phyloP scores from a whole-genome alignment of 2,797 vertebrate genomes.

The Propithecus perrieri region DNA sequence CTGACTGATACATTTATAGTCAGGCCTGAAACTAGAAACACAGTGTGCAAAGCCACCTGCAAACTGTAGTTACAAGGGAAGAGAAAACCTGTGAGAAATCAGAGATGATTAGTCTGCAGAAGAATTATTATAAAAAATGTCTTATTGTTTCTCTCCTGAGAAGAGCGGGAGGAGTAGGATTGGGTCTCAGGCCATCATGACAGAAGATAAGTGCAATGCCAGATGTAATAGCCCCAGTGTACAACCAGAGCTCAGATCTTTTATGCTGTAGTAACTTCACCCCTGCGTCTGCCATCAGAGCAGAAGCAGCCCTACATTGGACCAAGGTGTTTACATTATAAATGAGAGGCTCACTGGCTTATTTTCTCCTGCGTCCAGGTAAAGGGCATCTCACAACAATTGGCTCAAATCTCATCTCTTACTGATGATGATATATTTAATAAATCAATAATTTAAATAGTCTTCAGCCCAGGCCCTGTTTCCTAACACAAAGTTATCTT shows the following conservation, averaged over 20 bases:
- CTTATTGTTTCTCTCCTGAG: background rate
- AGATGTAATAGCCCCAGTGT: background rate
- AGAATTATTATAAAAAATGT: background rate
- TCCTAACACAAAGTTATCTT: background rate
- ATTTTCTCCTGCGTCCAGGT: background rate
- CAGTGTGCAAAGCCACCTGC: background rate
- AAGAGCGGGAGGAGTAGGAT: background rate
- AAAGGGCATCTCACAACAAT: background rate
- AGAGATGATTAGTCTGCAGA: background rate
- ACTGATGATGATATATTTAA: background rate
- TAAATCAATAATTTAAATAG: background rate
- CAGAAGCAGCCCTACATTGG: background rate
- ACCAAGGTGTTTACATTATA: background rate
- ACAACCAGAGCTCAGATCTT: background rate
- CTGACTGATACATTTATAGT: background rate
- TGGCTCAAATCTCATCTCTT: background rate
- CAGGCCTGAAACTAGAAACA: background rate
- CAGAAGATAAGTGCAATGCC: background rate
- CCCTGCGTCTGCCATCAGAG: background rate
- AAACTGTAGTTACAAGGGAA: background rate
- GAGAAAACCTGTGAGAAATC: background rate
- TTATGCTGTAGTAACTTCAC: background rate
- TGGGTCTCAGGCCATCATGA: background rate
- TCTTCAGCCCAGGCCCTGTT: background rate
- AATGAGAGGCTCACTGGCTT: background rate